Base-by-base conservation (phyloP, 1,140 invertebrate species). In the Coelopa frigida region DNA sequence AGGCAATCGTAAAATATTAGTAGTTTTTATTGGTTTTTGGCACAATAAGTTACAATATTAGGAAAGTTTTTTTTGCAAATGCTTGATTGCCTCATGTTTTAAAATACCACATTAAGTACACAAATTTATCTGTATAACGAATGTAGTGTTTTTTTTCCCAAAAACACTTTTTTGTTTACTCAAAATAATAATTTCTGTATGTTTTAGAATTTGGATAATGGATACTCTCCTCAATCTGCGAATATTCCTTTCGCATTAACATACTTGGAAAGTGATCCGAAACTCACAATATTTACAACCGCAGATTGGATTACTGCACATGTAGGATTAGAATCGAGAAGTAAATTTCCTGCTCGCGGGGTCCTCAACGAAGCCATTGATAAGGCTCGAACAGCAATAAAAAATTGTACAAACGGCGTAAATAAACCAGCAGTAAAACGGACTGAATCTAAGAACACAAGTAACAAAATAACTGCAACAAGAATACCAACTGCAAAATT, bases 221-320 rank as follows among this genome's bases (percentile, higher is more conserved):
- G 53, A 1, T 18, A 42, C 23, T 60, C 58, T 3, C 59, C 58
- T 8, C 59, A 62, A 53, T 31, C 44, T 6, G 46, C 50, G 12
- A 43, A 55, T 20, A 55, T 60, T 27, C 44, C 49, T 10, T 62
- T 55, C 23, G 40, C 51, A 2, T 27, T 21, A 5, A 47, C 51
- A 14, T 62, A 62, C 33, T 48, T 57, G 36, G n/a, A 46, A 14
- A 54, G 52, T 52, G 53, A 57, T 4, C 49, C 58, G 7, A 5
- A 8, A 11, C 43, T 55, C 20, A 36, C 54, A 15, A 54, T 60
- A 45, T 56, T 60, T 44, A 42, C 52, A 17, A 56, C 58, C 15
- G 56, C 56, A 4, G 52, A 59, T 37, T 53, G 56, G 29, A 41
- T 59, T 26, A 15, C n/a, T n/a, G n/a, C 29, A 35, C 48, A 43